Evolutionary conservation across 2,888 invertebrate genomes (phyloP).

Genomic region (Silvanus unidentatus): DNA sequence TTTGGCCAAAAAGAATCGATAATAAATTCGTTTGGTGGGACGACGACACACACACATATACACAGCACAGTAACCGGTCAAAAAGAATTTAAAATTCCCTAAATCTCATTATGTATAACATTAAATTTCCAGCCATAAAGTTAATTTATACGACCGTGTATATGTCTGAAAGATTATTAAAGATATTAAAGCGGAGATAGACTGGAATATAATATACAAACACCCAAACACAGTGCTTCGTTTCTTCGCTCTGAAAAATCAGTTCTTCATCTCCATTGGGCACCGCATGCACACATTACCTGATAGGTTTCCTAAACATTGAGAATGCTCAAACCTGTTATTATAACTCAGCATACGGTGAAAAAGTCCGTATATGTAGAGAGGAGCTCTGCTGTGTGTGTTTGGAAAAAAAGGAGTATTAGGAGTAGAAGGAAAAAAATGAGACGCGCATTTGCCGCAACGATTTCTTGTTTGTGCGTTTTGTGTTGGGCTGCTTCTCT

Average conservation of each 20-base stretch:
- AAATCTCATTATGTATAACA: conserved; percentile 41
- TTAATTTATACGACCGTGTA: conserved; percentile 33
- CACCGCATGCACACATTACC: conserved; percentile 9
- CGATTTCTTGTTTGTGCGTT: too few relatives aligned
- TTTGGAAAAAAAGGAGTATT: conserved; percentile 5
- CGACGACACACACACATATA: too few relatives aligned
- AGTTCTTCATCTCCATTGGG: conserved; percentile 15
- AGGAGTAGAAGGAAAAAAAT: too few relatives aligned
- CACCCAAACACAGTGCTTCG: neutral
- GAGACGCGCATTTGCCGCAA: too few relatives aligned
- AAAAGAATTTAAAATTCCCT: conserved; percentile 38
- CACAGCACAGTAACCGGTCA: neutral
- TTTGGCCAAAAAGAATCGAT: too few relatives aligned
- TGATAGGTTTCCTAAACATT: conserved; percentile 31
- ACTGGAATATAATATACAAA: too few relatives aligned
- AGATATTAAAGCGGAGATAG: conserved; percentile 1
- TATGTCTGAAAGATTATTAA: conserved; percentile 4
- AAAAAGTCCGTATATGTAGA: too few relatives aligned
- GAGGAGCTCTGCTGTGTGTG: conserved; percentile 4
- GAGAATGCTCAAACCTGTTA: conserved; percentile 35
- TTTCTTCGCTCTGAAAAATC: neutral
- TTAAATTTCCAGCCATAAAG: conserved; percentile 41
- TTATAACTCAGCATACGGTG: conserved; percentile 36
- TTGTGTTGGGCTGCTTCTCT: neutral
- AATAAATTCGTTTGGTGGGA: too few relatives aligned